phyloP scores from a whole-genome alignment of 2,113 vertebrate species.

The Oenanthe oenanthe region DNA sequence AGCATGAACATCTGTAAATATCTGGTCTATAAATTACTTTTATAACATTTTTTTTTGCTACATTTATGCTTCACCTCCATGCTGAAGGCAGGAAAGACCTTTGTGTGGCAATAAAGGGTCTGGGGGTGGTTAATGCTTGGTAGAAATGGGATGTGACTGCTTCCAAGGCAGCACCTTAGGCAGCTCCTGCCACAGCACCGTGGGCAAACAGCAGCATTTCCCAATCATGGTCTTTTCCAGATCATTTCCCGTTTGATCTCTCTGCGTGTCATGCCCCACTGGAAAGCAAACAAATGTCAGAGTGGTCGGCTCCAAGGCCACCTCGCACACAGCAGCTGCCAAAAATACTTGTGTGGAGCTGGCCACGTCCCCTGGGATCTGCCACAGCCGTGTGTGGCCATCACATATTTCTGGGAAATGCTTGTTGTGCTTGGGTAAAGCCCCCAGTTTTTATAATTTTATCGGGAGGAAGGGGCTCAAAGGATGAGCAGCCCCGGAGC shows the following conservation, averaged over 20 bases:
- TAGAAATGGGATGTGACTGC: not conserved
- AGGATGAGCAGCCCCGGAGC: not conserved
- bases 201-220: not conserved
- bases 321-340: not conserved
- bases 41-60: not conserved
- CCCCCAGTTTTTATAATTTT: not conserved
- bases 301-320: not conserved
- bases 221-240: not conserved
- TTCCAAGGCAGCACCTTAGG: not conserved
- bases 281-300: conserved; percentile 25
- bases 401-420: not conserved
- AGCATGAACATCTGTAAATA: rapidly evolving
- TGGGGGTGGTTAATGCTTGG: not conserved
- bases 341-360: not conserved
- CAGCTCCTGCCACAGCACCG: rapidly evolving
- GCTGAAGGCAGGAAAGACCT: not conserved
- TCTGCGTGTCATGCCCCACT: not conserved
- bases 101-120: not conserved
- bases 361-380: rapidly evolving
- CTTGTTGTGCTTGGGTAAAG: rapidly evolving
- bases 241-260: not conserved
- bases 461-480: not conserved
- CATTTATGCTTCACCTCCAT: not conserved
- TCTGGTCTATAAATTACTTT: not conserved
- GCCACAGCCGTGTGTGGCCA: rapidly evolving